These are phyloP conservation scores for Podarcis siculus DNA, from an alignment of 2,797 vertebrate genomes.

Conservation along the genomic window DNA sequence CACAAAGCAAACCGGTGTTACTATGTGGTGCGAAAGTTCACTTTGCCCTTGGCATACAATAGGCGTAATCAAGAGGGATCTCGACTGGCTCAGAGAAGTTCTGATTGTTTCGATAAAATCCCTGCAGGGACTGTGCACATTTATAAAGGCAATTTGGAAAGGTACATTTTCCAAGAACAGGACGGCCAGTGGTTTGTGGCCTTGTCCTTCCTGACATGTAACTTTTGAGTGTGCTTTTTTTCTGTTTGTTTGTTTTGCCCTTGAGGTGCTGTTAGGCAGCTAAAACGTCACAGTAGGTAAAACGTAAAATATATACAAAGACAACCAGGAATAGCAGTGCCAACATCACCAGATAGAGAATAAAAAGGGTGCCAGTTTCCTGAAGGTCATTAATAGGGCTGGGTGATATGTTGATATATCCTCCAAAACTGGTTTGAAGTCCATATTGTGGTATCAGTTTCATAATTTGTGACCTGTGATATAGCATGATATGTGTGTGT, in stretches of 20 bases:
- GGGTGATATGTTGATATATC: too few species aligned
- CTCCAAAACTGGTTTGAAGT: too few species aligned
- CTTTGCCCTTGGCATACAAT: not conserved
- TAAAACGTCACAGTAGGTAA: not conserved
- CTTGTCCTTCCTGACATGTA: not conserved
- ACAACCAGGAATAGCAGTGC: too few species aligned
- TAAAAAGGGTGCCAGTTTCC: too few species aligned
- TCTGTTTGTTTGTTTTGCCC: not conserved
- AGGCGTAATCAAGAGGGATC: not conserved
- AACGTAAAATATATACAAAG: too few species aligned
- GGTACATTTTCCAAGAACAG: not conserved
- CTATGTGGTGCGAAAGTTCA: not conserved
- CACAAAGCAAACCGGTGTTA: not conserved
- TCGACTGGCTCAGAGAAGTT: not conserved
- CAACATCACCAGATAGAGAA: too few species aligned
- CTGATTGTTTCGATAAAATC: not conserved
- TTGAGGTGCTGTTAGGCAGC: not conserved
- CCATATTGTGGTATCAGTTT: too few species aligned
- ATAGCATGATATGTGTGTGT: too few species aligned
- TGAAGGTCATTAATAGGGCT: too few species aligned
- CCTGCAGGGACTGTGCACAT: not conserved
- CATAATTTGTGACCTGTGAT: too few species aligned
- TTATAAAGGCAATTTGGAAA: not conserved
- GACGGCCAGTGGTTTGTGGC: not conserved
- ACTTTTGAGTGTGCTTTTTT: too few species aligned